phyloP scores from a whole-genome alignment of 2,797 vertebrate genomes.

The Mallotus villosus region DNA sequence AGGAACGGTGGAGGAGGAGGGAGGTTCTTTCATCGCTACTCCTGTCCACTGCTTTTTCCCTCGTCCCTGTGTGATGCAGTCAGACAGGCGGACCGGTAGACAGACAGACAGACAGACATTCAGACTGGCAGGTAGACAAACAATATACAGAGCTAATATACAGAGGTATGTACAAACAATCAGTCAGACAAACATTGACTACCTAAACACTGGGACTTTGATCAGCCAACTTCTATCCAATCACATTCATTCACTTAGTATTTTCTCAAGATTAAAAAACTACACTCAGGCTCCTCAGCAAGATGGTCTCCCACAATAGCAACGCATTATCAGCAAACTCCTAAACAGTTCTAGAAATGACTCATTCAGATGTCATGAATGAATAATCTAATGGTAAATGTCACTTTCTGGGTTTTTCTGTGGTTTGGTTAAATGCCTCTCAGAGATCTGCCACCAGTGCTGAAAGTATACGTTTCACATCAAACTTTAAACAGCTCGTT shows the following conservation, averaged over 20 bases:
- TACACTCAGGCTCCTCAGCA: neutral
- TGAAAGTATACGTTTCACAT: constrained; percentile 26
- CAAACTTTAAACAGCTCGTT: constrained; percentile 25
- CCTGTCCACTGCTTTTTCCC: too few species aligned
- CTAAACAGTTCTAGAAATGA: neutral
- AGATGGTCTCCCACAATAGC: neutral
- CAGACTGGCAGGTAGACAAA: neutral
- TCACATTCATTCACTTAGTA: neutral
- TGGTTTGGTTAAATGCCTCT: constrained; percentile 8
- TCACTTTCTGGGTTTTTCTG: neutral
- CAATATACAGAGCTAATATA: too few species aligned
- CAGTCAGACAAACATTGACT: neutral
- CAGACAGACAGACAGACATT: neutral
- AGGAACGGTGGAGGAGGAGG: neutral
- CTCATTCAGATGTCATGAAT: neutral
- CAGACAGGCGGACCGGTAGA: neutral
- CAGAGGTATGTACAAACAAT: neutral
- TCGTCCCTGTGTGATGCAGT: too few species aligned
- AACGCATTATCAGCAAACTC: neutral
- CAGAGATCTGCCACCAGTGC: too few species aligned
- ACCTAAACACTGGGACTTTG: neutral
- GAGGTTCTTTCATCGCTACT: neutral
- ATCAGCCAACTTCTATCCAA: neutral
- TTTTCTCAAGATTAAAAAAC: neutral
- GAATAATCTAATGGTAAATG: neutral